phyloP scores from a whole-genome alignment of 2,113 vertebrate species.

The Anthoscopus minutus region DNA sequence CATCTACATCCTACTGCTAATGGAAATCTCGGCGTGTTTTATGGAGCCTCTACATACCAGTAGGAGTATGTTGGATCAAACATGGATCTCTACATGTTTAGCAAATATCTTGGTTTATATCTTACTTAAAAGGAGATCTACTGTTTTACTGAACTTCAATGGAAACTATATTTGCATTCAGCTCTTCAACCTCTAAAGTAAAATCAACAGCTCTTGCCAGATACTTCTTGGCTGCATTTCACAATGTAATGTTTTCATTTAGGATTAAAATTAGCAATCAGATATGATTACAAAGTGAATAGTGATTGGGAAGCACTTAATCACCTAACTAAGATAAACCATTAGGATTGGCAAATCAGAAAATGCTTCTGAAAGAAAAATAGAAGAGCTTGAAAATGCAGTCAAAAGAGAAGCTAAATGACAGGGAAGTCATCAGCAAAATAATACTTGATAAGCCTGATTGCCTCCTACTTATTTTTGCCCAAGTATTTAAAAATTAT shows the following conservation, averaged over 20 bases:
- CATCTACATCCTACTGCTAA: background rate
- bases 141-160: background rate
- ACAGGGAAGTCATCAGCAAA: background rate
- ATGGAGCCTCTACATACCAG: background rate
- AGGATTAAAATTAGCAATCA: constrained; percentile 10
- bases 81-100: background rate
- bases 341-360: background rate
- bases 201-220: background rate
- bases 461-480: background rate
- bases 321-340: background rate
- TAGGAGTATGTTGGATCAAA: background rate
- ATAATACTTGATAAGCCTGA: background rate
- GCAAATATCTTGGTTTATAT: background rate
- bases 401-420: background rate
- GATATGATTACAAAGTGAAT: background rate
- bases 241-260: background rate
- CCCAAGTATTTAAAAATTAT: background rate
- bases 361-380: constrained; percentile 10
- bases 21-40: background rate
- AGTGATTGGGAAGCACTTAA: constrained; percentile 11
- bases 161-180: background rate
- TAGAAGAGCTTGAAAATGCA: background rate
- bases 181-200: background rate
- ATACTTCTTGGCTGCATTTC: background rate
- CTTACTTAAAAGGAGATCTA: background rate